Percentiles rank a stretch among this genome's conserved stretches.
Conservation (phyloP, 2,113 vertebrate genomes). For the Gasterosteus nipponicus region DNA sequence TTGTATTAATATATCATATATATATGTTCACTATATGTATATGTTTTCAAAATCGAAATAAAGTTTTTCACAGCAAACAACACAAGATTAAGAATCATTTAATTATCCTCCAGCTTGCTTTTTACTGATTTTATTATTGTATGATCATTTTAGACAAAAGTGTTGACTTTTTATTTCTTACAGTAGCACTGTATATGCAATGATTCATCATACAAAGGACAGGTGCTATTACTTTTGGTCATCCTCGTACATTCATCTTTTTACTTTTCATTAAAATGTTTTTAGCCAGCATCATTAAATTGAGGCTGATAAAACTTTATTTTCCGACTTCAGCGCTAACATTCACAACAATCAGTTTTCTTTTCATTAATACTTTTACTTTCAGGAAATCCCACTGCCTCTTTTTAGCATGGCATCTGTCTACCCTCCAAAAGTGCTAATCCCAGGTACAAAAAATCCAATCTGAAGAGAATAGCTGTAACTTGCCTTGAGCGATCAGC, state of each 20-base stretch:
- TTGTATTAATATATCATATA: too few species aligned
- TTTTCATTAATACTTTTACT: background rate
- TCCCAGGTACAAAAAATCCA: background rate
- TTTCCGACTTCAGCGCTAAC: background rate
- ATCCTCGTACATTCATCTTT: background rate
- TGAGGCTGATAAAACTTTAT: background rate
- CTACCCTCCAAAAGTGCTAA: background rate
- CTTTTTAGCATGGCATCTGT: background rate
- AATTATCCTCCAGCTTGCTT: background rate
- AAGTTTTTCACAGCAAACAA: too few species aligned
- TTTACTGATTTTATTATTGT: background rate
- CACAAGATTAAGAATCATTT: too few species aligned
- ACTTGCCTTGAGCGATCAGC: constrained; percentile 13
- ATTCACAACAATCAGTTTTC: background rate
- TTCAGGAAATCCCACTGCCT: background rate
- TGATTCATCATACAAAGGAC: background rate
- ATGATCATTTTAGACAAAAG: background rate
- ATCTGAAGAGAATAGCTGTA: background rate
- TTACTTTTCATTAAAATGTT: background rate
- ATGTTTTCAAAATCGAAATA: too few species aligned
- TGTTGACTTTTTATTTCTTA: background rate
- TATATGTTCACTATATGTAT: too few species aligned
- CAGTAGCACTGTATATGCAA: background rate
- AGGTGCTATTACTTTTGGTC: background rate
- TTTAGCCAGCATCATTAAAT: background rate